These are phyloP conservation scores for Anorthoa munda DNA, from an alignment of 2,888 invertebrate species.

Conservation along the genomic window DNA sequence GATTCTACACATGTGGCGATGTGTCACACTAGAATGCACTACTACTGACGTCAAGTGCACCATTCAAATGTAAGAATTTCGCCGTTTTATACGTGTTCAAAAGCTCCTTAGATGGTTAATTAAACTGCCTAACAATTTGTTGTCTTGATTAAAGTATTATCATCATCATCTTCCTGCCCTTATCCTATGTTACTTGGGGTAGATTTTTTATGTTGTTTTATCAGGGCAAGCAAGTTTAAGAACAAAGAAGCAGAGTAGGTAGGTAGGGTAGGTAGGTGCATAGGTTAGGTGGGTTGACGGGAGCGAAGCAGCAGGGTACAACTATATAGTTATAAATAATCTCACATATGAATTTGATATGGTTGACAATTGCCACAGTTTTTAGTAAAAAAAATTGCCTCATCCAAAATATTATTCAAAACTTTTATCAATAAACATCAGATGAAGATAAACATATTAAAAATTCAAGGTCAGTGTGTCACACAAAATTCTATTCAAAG, in stretches of 20 bases:
- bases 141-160: background rate
- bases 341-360: background rate
- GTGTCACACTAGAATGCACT: conserved; percentile 37
- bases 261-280: no score
- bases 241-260: no score
- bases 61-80: conserved; percentile 32
- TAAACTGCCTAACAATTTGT: background rate
- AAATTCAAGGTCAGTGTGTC: conserved; percentile 22
- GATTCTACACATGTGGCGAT: conserved; percentile 52
- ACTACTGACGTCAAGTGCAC: conserved; percentile 26
- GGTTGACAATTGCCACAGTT: background rate
- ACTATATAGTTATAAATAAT: no score
- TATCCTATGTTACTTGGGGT: no score
- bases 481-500: conserved; percentile 21
- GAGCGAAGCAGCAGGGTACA: no score
- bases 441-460: no score
- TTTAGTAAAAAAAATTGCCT: background rate
- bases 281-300: no score
- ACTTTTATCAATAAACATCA: conserved; percentile 13
- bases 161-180: background rate
- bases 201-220: no score
- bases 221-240: no score
- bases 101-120: background rate
- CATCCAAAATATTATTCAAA: background rate
- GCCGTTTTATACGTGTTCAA: background rate